A percentile compares a stretch with the other conserved stretches of the same genome.
Conservation (phyloP, 2,113 vertebrate species). For the Chelonoidis abingdonii region DNA sequence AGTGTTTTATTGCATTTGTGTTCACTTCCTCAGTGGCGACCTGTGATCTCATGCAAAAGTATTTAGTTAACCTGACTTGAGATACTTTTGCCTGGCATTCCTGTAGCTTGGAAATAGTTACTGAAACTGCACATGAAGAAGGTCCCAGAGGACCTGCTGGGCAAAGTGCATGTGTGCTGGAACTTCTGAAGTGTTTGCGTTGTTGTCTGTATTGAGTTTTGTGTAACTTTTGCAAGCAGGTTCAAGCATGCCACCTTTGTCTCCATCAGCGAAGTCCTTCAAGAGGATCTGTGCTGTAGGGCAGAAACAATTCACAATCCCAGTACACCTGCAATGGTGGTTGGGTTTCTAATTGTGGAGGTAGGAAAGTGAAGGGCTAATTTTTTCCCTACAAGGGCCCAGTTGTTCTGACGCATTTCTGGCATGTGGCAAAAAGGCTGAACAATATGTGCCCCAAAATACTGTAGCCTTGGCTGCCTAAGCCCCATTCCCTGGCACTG, state of each 20-base stretch:
- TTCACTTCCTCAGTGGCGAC: background rate
- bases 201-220: background rate
- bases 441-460: background rate
- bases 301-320: background rate
- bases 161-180: background rate
- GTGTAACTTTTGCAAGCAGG: background rate
- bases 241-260: accelerated
- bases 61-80: background rate
- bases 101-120: background rate
- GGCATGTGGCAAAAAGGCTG: background rate
- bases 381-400: background rate
- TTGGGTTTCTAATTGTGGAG: background rate
- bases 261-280: background rate
- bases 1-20: accelerated
- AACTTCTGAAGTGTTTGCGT: accelerated
- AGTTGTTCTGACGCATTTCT: background rate
- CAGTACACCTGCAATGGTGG: background rate
- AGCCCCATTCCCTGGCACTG: background rate
- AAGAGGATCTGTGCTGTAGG: background rate
- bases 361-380: background rate
- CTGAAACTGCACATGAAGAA: background rate
- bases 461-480: background rate
- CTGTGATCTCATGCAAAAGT: accelerated
- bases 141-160: background rate
- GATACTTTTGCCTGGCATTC: accelerated